Conservation (phyloP, 1,140 invertebrate species). For the Drosophila willistoni region DNA sequence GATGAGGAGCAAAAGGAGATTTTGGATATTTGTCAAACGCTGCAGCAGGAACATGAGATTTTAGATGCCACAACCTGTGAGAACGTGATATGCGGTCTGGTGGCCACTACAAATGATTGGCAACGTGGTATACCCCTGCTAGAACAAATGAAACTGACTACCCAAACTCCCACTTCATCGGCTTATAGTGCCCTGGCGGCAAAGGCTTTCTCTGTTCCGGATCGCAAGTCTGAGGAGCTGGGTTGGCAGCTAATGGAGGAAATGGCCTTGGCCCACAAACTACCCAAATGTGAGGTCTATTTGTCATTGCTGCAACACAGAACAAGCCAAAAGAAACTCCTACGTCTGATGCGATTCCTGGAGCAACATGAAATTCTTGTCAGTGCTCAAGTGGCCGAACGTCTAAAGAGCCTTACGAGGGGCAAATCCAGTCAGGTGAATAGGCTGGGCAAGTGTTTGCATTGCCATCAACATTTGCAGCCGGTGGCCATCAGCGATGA, state of each 20-base stretch:
- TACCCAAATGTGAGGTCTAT: conserved; percentile 73
- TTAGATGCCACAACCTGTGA: conserved; percentile 86
- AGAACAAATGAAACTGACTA: conserved; percentile 85
- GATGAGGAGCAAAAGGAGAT: conserved; percentile 85
- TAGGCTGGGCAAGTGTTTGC: conserved; percentile 84
- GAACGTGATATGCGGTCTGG: conserved; percentile 85
- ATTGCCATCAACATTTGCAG: conserved; percentile 85
- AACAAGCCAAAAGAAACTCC: conserved; percentile 27
- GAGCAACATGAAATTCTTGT: conserved; percentile 65
- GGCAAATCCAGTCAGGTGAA: conserved; percentile 33
- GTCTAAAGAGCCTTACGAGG: conserved; percentile 22
- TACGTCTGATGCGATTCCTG: conserved; percentile 58
- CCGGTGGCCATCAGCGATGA: conserved; percentile 84
- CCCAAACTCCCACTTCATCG: conserved; percentile 61
- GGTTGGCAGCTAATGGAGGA: conserved; percentile 71
- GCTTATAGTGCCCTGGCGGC: conserved; percentile 60
- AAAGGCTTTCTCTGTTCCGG: conserved; percentile 57
- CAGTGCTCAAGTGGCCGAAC: conserved; percentile 50
- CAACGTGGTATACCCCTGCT: conserved; percentile 85
- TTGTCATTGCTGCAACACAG: conserved; percentile 43
- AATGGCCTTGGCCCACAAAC: conserved; percentile 54
- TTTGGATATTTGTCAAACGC: conserved; percentile 83
- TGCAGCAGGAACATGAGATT: conserved; percentile 85
- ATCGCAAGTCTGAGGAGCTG: conserved; percentile 28
- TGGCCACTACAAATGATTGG: conserved; percentile 86